Conservation (phyloP, 2,888 invertebrate species). For the Caenorhabditis japonica region DNA sequence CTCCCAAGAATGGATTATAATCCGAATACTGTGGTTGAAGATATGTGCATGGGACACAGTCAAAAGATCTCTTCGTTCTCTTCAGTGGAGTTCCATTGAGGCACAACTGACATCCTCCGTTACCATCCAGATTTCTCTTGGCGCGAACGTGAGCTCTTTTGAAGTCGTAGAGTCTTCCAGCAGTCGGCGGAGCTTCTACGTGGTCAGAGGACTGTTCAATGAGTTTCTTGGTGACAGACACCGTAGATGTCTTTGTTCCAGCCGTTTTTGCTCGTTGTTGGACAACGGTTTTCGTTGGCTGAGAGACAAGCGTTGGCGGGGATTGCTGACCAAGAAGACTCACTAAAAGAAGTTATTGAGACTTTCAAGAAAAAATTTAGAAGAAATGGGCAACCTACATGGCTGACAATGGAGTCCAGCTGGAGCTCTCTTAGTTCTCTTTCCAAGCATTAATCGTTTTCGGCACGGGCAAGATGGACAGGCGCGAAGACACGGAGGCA, state of each 20-base stretch:
- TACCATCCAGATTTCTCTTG: slow-evolving; percentile 53
- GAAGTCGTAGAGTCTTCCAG: slow-evolving; percentile 61
- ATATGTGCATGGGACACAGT: slow-evolving; percentile 65
- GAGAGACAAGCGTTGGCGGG: slow-evolving; percentile 23
- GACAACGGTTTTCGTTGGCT: slow-evolving; percentile 23
- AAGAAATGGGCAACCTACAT: slow-evolving; percentile 27
- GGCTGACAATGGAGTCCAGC: slow-evolving; percentile 63
- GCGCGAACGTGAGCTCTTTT: slow-evolving; percentile 51
- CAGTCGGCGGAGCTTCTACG: slow-evolving; percentile 56
- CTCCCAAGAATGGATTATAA: slow-evolving; percentile 56
- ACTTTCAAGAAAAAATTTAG: not conserved
- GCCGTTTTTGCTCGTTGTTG: slow-evolving; percentile 25
- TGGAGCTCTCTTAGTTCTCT: slow-evolving; percentile 56
- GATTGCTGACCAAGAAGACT: slow-evolving; percentile 45
- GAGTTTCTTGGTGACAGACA: slow-evolving; percentile 22
- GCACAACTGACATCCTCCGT: slow-evolving; percentile 62
- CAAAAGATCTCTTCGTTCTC: slow-evolving; percentile 60
- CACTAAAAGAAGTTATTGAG: slow-evolving; percentile 8
- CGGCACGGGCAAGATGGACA: slow-evolving; percentile 67
- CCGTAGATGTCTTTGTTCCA: slow-evolving; percentile 25
- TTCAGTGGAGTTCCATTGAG: slow-evolving; percentile 61
- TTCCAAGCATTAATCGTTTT: slow-evolving; percentile 62
- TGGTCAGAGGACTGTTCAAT: slow-evolving; percentile 47
- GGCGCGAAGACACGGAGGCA: slow-evolving; percentile 68
- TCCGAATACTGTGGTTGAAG: slow-evolving; percentile 65